Conservation (phyloP, 2,888 invertebrate genomes). For the Stenurella melanura region DNA sequence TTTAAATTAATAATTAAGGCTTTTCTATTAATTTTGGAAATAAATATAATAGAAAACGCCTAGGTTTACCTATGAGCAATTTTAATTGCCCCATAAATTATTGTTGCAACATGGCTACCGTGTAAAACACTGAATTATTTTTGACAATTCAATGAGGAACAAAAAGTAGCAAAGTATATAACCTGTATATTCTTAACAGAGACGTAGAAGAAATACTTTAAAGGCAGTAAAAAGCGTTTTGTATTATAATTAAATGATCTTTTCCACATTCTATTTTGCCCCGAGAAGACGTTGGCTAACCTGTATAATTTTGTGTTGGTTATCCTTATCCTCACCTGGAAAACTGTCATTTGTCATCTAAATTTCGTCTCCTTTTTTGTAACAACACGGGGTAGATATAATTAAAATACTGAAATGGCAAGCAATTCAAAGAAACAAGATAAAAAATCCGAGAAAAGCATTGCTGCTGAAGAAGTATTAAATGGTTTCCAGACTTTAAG, state of each 20-base stretch:
- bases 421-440: constrained; percentile 69
- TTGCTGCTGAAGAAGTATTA: constrained; percentile 86
- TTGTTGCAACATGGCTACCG: constrained; percentile 65
- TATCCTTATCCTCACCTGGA: not conserved
- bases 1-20: not conserved
- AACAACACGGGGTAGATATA: not conserved
- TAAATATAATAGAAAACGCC: constrained; percentile 53
- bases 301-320: not conserved
- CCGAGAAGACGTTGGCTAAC: not conserved
- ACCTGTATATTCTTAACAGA: not conserved
- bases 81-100: constrained; percentile 64
- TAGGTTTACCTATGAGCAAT: constrained; percentile 56
- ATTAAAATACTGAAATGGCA: constrained; percentile 65
- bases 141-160: not conserved
- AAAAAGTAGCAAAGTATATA: not conserved
- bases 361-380: not conserved
- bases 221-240: too few relatives aligned
- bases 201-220: too few relatives aligned
- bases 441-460: constrained; percentile 73
- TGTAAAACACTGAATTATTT: constrained; percentile 20
- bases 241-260: too few relatives aligned
- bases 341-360: not conserved
- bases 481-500: constrained; percentile 91
- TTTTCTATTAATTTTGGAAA: constrained; percentile 34
- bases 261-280: not conserved